Percentiles rank a stretch among this genome's conserved stretches.
These are phyloP conservation scores for Campylorhamphus procurvoides DNA, from an alignment of 2,113 vertebrate species.

Conservation along the genomic window DNA sequence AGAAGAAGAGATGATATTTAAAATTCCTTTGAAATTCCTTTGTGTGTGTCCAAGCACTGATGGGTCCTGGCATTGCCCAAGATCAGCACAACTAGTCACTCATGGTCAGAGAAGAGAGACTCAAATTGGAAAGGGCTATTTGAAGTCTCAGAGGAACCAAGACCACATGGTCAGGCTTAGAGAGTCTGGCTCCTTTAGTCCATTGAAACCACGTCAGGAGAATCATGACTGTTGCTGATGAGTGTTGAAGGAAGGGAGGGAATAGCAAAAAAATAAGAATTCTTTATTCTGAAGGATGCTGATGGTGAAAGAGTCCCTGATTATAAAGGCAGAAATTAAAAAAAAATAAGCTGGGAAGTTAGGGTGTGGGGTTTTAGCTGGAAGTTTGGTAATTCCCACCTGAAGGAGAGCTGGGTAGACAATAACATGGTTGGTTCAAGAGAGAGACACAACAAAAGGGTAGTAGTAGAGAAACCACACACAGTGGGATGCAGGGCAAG, in stretches of 20 bases:
- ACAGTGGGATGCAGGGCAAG: neutral
- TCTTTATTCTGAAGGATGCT: neutral
- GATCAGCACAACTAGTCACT: neutral
- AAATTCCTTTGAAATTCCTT: neutral
- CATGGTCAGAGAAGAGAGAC: neutral
- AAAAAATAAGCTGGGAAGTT: neutral
- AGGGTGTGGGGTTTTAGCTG: neutral
- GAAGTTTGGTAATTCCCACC: neutral
- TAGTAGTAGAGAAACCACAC: no score
- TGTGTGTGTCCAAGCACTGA: neutral
- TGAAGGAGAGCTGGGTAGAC: neutral
- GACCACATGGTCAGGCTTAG: rapidly evolving
- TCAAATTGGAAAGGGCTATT: neutral
- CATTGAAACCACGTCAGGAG: neutral
- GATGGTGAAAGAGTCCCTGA: rapidly evolving
- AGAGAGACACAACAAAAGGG: neutral
- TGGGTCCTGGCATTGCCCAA: neutral
- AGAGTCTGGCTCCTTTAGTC: neutral
- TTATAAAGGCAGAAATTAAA: neutral
- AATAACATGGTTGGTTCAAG: neutral
- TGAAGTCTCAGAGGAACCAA: neutral
- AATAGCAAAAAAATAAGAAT: neutral
- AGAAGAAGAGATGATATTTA: neutral
- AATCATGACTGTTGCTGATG: neutral
- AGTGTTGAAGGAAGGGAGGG: neutral